These are phyloP conservation scores for Globicephala melas DNA, from an alignment of 2,113 vertebrate species.

Conservation along the genomic window DNA sequence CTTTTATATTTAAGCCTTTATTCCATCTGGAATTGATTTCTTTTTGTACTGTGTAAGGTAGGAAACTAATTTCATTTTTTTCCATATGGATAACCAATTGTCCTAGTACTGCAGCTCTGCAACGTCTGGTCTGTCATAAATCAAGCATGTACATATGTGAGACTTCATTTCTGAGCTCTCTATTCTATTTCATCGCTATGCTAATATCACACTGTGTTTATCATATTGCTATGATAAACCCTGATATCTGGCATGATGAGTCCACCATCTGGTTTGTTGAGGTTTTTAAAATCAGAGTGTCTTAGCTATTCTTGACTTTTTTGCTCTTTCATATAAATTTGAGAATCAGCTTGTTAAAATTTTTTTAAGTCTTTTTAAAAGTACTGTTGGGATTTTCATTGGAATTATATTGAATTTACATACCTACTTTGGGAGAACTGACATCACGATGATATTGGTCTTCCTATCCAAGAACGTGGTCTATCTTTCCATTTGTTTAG, in stretches of 20 bases:
- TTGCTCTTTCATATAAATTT: not conserved
- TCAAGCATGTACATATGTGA: not conserved
- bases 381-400: not conserved
- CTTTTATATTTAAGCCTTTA: conserved; percentile 14
- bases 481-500: not conserved
- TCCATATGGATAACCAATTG: not conserved
- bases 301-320: not conserved
- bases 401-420: not conserved
- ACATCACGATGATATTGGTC: not conserved
- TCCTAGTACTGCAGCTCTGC: not conserved
- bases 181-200: not conserved
- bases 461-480: not conserved
- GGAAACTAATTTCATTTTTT: conserved; percentile 46
- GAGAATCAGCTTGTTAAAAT: not conserved
- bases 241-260: not conserved
- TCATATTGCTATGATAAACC: not conserved
- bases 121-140: not conserved
- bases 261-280: not conserved
- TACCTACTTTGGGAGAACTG: not conserved
- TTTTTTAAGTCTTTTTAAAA: not conserved
- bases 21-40: conserved; percentile 58
- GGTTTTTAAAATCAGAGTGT: not conserved
- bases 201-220: not conserved
- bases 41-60: not conserved
- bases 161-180: not conserved